These are phyloP conservation scores for Ianthella basta DNA, from an alignment of 37 sponge, comb jelly and placozoan genomes.

Conservation along the genomic window DNA sequence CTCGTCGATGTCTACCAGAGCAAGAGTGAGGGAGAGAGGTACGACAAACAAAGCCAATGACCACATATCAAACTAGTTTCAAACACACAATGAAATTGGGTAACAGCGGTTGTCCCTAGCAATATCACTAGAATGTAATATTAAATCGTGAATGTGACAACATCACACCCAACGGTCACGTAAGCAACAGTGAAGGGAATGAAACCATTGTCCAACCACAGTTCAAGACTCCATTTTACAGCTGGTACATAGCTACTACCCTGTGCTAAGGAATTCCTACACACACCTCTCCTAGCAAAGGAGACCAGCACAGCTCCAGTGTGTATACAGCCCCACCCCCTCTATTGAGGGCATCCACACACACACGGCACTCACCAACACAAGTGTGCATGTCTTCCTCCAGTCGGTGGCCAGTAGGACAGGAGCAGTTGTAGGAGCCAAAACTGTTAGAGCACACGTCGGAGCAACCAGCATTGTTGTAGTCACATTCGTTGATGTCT, in stretches of 20 bases:
- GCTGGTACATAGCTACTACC: too few relatives aligned
- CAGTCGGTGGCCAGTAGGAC: slow-evolving; percentile 2
- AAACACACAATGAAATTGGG: too few relatives aligned
- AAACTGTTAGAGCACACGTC: not conserved
- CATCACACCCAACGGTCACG: too few relatives aligned
- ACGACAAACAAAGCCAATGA: not conserved
- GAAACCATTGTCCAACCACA: too few relatives aligned
- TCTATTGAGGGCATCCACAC: not conserved
- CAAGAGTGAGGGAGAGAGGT: too few relatives aligned
- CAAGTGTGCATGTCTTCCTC: slow-evolving; percentile 19
- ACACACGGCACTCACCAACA: slow-evolving; percentile 12
- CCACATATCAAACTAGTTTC: too few relatives aligned
- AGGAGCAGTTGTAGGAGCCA: slow-evolving; percentile 6
- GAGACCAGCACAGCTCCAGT: not conserved
- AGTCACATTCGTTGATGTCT: slow-evolving; percentile 24
- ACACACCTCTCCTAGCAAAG: not conserved
- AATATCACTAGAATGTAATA: too few relatives aligned
- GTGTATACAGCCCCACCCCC: slow-evolving; percentile 7
- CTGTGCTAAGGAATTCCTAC: not conserved
- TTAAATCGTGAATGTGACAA: too few relatives aligned
- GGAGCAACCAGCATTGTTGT: not conserved
- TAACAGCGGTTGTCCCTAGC: too few relatives aligned
- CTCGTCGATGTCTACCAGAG: not conserved
- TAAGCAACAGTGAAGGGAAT: too few relatives aligned
- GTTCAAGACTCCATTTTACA: too few relatives aligned